Conservation (phyloP, 2,113 vertebrate genomes). For the Trichechus manatus region DNA sequence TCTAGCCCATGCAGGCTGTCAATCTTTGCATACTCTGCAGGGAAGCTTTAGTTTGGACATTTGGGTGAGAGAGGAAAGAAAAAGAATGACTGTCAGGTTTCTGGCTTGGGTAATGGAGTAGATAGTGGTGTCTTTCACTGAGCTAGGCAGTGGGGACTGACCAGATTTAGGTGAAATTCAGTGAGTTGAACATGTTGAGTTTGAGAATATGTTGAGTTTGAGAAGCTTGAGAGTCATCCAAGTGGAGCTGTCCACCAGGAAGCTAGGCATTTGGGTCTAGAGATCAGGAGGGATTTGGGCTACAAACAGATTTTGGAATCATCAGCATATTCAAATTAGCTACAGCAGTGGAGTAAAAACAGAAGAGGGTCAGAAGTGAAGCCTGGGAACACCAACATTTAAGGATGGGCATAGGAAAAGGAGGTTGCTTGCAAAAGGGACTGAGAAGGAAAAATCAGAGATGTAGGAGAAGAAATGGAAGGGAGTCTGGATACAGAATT, state of each 20-base stretch:
- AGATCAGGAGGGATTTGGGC: background rate
- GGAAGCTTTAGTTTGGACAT: background rate
- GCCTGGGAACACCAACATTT: background rate
- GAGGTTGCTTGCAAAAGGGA: background rate
- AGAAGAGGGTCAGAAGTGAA: background rate
- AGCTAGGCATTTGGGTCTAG: background rate
- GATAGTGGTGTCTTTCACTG: background rate
- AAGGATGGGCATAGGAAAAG: background rate
- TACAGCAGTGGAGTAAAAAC: background rate
- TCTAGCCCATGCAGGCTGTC: background rate
- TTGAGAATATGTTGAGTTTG: background rate
- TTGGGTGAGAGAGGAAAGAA: background rate
- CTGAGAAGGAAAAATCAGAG: slow-evolving; percentile 1
- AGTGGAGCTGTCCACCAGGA: slow-evolving; percentile 52
- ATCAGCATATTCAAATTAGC: background rate
- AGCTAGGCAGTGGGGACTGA: background rate
- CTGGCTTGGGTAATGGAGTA: background rate
- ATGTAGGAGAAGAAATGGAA: background rate
- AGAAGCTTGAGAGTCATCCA: background rate
- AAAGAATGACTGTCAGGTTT: background rate
- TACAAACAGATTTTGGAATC: background rate
- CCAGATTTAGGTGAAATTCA: background rate
- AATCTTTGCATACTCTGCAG: background rate
- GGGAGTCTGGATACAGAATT: background rate
- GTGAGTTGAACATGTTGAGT: background rate